A percentile compares a stretch with the other conserved stretches of the same genome.
Evolutionary conservation across 1,140 invertebrate genomes (phyloP).

Genomic region (Aplysia californica): DNA sequence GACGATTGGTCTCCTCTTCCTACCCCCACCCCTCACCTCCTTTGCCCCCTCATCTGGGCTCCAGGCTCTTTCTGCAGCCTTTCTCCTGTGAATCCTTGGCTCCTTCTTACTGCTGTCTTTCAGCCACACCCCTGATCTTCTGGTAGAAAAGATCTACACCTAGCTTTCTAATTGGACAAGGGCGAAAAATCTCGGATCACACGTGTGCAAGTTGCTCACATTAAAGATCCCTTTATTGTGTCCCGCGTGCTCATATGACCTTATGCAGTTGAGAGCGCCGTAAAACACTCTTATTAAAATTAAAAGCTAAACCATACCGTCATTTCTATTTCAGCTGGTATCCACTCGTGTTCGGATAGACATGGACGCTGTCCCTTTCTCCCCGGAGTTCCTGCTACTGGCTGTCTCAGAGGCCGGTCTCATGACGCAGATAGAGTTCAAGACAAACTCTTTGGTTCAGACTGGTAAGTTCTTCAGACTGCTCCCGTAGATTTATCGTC

Average conservation of each 20-base stretch:
- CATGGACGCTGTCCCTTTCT: neutral
- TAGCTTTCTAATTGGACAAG: neutral
- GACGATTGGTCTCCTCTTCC: neutral
- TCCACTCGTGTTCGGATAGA: conserved; percentile 1
- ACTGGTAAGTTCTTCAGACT: conserved; percentile 12
- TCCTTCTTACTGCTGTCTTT: no score
- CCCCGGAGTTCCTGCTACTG: conserved; percentile 9
- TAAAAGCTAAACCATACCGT: no score
- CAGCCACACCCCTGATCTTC: no score
- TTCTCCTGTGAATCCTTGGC: no score
- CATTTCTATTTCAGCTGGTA: conserved; percentile 8
- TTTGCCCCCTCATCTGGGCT: no score
- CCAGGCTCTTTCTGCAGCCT: no score
- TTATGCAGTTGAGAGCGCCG: neutral
- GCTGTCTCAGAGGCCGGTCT: conserved; percentile 4
- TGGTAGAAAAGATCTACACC: neutral
- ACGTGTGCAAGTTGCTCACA: no score
- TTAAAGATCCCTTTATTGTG: neutral
- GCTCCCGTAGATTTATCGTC: no score
- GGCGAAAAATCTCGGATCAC: no score
- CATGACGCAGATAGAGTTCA: neutral
- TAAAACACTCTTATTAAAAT: neutral
- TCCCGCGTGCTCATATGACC: neutral
- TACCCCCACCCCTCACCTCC: no score
- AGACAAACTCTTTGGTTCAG: neutral